Conservation (phyloP, 2,113 vertebrate genomes). For the Thunnus maccoyii region DNA sequence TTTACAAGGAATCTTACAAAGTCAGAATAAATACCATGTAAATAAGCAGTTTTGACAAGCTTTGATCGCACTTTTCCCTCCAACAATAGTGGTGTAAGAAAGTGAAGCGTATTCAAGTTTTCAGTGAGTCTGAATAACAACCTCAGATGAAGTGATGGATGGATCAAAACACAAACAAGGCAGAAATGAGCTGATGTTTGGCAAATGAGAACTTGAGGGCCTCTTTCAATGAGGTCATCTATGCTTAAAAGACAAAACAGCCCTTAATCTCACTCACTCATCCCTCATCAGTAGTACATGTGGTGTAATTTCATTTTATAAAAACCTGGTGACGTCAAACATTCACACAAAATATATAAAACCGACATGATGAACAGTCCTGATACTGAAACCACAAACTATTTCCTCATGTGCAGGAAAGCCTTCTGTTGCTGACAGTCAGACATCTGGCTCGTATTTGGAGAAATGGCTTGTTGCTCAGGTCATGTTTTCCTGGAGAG, state of each 20-base stretch:
- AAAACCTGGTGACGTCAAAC: slow-evolving; percentile 7
- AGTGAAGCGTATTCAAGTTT: not conserved
- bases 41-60: not conserved
- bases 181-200: not conserved
- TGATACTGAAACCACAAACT: not conserved
- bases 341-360: not conserved
- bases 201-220: not conserved
- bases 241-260: not conserved
- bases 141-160: not conserved
- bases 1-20: slow-evolving; percentile 1
- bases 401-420: not conserved
- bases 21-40: not conserved
- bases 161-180: not conserved
- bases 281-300: not conserved
- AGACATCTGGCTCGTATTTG: not conserved
- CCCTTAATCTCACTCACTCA: not conserved
- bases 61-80: too few relatives aligned
- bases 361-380: not conserved
- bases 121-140: too few relatives aligned
- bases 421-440: not conserved
- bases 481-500: slow-evolving; percentile 8
- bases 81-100: not conserved
- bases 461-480: slow-evolving; percentile 1
- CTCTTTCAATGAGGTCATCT: not conserved
- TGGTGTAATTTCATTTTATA: not conserved